Conservation (phyloP, 2,113 vertebrate genomes). For the Microcebus ravelobensis region DNA sequence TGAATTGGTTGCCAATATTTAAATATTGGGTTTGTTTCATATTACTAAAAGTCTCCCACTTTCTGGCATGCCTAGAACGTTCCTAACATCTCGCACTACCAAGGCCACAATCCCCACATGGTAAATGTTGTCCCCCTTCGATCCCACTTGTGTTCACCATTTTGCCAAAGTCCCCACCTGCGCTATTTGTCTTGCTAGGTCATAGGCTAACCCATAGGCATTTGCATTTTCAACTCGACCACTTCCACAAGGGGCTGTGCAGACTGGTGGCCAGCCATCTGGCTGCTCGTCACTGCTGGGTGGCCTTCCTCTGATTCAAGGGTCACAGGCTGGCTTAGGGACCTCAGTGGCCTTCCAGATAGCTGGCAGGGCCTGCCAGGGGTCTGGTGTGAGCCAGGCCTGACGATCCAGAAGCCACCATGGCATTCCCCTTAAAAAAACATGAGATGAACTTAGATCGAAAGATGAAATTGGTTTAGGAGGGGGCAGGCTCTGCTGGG, state of each 20-base stretch:
- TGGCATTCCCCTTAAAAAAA: slow-evolving; percentile 21
- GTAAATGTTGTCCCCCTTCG: too few species aligned
- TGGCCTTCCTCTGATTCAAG: too few species aligned
- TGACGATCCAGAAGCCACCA: not conserved
- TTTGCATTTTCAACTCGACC: not conserved
- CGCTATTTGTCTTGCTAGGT: not conserved
- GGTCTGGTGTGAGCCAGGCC: not conserved
- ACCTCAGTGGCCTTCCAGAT: not conserved
- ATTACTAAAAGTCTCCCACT: not conserved
- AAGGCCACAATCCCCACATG: not conserved
- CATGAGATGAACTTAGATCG: slow-evolving; percentile 48
- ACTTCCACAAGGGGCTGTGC: not conserved
- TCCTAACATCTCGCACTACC: not conserved
- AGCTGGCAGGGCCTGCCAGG: not conserved
- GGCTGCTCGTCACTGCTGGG: not conserved
- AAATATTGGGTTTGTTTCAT: not conserved
- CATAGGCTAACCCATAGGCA: not conserved
- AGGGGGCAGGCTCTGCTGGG: not conserved
- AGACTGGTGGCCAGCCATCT: too few species aligned
- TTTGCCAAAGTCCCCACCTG: not conserved
- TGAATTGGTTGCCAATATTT: not conserved
- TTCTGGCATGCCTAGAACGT: not conserved
- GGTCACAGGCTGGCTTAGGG: not conserved
- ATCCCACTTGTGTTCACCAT: not conserved
- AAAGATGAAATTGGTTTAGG: slow-evolving; percentile 51